Percentiles rank a stretch among this genome's conserved stretches.
Evolutionary conservation across 2,113 vertebrate species (phyloP).

Genomic region (Neotragus moschatus): DNA sequence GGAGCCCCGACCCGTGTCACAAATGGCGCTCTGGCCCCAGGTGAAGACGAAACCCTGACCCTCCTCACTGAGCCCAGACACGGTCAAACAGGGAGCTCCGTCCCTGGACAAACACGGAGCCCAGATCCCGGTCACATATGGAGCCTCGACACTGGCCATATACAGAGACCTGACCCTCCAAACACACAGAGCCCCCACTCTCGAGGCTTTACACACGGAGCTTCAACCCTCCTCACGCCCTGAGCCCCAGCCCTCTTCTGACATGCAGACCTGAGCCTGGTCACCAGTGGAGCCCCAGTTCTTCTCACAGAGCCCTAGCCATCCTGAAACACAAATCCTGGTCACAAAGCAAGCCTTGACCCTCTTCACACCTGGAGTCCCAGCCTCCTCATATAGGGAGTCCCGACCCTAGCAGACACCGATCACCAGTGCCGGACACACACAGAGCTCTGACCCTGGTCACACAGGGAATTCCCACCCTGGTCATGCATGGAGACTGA

Average conservation of each 20-base stretch:
- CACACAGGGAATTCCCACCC: neutral
- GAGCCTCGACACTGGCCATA: neutral
- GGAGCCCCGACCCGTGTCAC: neutral
- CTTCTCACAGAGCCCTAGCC: neutral
- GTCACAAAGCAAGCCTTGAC: neutral
- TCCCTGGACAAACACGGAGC: neutral
- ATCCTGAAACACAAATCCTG: neutral
- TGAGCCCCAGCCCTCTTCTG: neutral
- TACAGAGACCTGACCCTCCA: neutral
- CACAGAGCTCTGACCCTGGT: neutral
- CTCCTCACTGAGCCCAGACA: too few relatives aligned
- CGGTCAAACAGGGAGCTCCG: neutral
- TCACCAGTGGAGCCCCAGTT: neutral
- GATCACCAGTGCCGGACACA: neutral
- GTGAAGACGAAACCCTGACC: neutral
- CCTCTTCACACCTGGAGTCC: neutral
- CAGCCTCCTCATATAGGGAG: neutral
- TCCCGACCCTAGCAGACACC: neutral
- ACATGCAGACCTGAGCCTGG: neutral
- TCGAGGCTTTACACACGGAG: fast-evolving
- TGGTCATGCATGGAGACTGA: neutral
- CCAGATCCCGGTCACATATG: neutral
- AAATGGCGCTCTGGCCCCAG: neutral
- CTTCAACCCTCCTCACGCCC: neutral
- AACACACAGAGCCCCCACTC: neutral